These are phyloP conservation scores for Anolis sagrei DNA, from an alignment of 2,113 vertebrate species.

Conservation along the genomic window DNA sequence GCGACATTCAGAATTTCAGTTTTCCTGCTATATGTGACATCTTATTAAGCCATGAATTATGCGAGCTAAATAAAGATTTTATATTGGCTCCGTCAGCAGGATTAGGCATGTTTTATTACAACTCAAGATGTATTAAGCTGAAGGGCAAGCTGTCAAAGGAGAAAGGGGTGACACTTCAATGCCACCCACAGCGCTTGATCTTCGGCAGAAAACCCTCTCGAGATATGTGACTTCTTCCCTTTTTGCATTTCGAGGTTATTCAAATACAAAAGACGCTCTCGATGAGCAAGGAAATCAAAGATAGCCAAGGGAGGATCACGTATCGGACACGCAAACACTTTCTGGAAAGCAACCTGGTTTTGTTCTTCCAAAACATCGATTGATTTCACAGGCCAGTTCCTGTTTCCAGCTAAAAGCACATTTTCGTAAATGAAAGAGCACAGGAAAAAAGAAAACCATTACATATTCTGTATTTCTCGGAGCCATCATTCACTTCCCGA, in stretches of 20 bases:
- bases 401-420: not conserved
- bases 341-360: not conserved
- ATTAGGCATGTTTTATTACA: constrained; percentile 27
- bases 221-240: not conserved
- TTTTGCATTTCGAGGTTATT: not conserved
- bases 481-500: not conserved
- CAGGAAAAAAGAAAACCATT: not conserved
- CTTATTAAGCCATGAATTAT: constrained; percentile 17
- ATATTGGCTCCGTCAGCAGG: constrained; percentile 24
- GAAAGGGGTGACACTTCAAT: not conserved
- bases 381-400: not conserved
- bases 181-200: not conserved
- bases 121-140: not conserved
- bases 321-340: not conserved
- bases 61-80: not conserved
- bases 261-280: not conserved
- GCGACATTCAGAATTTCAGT: not conserved
- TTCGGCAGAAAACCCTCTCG: not conserved
- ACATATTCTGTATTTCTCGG: not conserved
- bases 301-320: not conserved
- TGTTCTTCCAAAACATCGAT: not conserved
- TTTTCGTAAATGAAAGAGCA: not conserved
- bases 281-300: not conserved
- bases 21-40: not conserved
- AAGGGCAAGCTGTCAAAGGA: constrained; percentile 17